Percentiles rank a stretch among this genome's conserved stretches.
phyloP scores from a whole-genome alignment of 2,113 vertebrate genomes.

The Sebastes schlegelii region DNA sequence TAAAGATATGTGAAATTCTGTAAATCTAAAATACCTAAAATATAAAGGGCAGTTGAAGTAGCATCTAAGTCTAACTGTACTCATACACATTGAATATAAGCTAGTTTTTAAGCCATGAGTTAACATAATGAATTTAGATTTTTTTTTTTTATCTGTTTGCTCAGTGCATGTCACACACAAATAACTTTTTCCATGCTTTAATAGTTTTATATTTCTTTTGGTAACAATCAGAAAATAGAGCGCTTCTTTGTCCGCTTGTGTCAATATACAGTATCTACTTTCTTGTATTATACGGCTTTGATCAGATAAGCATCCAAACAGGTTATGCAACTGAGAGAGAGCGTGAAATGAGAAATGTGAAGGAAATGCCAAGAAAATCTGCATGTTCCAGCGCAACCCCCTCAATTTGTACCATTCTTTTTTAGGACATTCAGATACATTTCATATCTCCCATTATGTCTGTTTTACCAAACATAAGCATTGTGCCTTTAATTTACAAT shows the following conservation, averaged over 20 bases:
- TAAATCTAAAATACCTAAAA: background rate
- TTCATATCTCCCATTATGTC: background rate
- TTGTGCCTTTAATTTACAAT: background rate
- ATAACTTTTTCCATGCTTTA: background rate
- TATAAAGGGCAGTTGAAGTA: background rate
- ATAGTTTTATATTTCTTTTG: background rate
- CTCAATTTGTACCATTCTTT: background rate
- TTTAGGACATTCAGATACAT: background rate
- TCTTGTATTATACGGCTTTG: slow-evolving; percentile 7
- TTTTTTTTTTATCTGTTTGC: background rate
- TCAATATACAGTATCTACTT: background rate
- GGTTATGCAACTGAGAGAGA: slow-evolving; percentile 48
- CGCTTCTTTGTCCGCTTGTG: background rate
- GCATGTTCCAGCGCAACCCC: slow-evolving; percentile 44
- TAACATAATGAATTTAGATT: background rate
- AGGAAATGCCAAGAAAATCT: background rate
- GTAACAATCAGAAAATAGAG: background rate
- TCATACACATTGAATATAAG: background rate
- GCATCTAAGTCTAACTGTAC: background rate
- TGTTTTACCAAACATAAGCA: background rate
- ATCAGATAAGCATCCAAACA: slow-evolving; percentile 42
- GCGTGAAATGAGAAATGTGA: slow-evolving; percentile 22
- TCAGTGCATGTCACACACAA: background rate
- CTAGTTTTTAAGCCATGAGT: background rate
- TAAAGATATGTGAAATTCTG: background rate